Evolutionary conservation across 2,888 invertebrate species (phyloP), one percentile per base, ranked within the genome.

Genomic region (Laothoe populi): DNA sequence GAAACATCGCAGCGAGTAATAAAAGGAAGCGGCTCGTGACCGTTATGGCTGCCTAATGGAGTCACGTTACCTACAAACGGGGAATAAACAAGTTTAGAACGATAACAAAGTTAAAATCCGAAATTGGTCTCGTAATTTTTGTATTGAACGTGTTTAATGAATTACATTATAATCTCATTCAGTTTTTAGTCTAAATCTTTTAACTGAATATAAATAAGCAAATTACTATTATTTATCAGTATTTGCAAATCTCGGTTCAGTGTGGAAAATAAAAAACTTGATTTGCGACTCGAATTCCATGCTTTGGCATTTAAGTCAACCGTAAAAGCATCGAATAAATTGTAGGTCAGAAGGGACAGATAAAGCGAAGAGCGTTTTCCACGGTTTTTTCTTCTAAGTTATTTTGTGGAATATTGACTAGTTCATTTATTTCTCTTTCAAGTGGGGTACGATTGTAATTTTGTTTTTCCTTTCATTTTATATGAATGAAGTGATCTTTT

Each of bases 341-440:
- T 90, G 90, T 91, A 87, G 89, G 91, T 90, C 91, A 88, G 87
- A 88, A 88, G 90, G 91, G 90, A 91, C 88, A 90, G 88, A 92
- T 90, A 90, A 91, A 90, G 78, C 81, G 83, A 74, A 72, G 72
- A 83, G 77, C 79, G 82, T 79, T 84, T 86, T 86, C 81, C 79
- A 76, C 74, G 72, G 78, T 77, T 84, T 85, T 87, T 84, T 81
- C 75, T 76, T 80, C 84, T 77, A 81, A 85, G 80, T 87, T 86
- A 84, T 88, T 88, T 82, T 70, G 80, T 80, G 68, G 80, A 82
- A 83, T 88, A 87, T 85, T 85, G 85, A 87, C 81, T 82, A 64
- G 74, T 67, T 73, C 72, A 77, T 72, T 74, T 75, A 70, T 67
- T 74, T 79, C 75, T 75, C 75, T 71, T 73, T 67, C 65, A 64